Evolutionary conservation across 2,888 invertebrate genomes (phyloP).

Genomic region (Trichopria drosophilae): DNA sequence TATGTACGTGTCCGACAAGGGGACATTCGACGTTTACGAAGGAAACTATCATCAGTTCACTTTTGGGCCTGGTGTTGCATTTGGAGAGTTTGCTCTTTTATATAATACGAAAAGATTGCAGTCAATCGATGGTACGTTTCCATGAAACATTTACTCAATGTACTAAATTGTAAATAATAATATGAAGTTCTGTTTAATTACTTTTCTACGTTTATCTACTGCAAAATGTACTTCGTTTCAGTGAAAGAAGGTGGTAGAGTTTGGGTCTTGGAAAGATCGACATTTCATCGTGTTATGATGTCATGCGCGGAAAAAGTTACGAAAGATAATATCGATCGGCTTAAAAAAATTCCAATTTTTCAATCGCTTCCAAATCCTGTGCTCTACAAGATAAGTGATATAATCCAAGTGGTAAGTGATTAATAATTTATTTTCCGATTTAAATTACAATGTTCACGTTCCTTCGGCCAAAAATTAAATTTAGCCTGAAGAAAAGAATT

Average conservation of each 20-base stretch:
- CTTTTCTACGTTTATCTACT: background rate
- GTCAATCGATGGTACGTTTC: constrained; percentile 72
- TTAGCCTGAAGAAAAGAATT: constrained; percentile 4
- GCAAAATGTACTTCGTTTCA: constrained; percentile 49
- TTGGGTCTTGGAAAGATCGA: constrained; percentile 83
- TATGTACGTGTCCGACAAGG: constrained; percentile 81
- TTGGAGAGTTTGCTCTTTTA: constrained; percentile 90
- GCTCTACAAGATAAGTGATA: constrained; percentile 79
- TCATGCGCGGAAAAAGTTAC: constrained; percentile 76
- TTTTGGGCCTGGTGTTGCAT: constrained; percentile 77
- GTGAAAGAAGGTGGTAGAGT: constrained; percentile 75
- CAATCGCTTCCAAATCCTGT: constrained; percentile 62
- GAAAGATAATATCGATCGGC: constrained; percentile 78
- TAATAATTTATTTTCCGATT: background rate
- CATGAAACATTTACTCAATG: background rate
- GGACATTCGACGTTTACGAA: constrained; percentile 82
- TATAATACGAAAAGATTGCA: constrained; percentile 90
- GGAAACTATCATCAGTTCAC: constrained; percentile 73
- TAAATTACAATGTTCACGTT: background rate
- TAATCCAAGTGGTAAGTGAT: constrained; percentile 75
- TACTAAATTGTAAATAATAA: background rate
- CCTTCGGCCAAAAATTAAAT: background rate
- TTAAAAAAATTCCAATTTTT: constrained; percentile 76
- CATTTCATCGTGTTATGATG: constrained; percentile 86
- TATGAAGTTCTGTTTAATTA: background rate